phyloP scores from a whole-genome alignment of 2,113 vertebrate genomes.

The Noturus placidus region DNA sequence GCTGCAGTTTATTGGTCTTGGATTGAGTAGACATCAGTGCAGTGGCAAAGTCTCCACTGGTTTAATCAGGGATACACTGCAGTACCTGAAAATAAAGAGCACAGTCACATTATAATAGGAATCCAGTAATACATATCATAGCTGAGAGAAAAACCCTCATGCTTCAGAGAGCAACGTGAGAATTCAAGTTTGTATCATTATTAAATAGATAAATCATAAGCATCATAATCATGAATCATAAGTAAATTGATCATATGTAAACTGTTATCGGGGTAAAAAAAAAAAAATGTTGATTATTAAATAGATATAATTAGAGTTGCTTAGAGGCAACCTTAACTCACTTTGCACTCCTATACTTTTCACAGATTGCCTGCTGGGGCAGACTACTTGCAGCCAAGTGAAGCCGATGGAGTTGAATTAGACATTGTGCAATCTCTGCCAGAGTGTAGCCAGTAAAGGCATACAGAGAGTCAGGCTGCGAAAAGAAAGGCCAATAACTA shows the following conservation, averaged over 20 bases:
- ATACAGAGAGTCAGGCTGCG: conserved; percentile 80
- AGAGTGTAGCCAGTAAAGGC: conserved; percentile 85
- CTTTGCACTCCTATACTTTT: conserved; percentile 85
- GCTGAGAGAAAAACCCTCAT: background rate
- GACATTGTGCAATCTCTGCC: conserved; percentile 80
- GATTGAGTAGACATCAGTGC: conserved; percentile 34
- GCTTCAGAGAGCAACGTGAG: background rate
- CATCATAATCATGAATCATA: too few relatives aligned
- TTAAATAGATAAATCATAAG: too few relatives aligned
- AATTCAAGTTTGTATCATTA: background rate
- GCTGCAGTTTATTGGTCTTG: conserved; percentile 41
- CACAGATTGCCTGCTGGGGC: conserved; percentile 82
- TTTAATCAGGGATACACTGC: conserved; percentile 59
- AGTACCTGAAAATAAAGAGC: conserved; percentile 58
- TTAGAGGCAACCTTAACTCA: conserved; percentile 62
- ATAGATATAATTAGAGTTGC: background rate
- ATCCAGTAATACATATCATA: background rate
- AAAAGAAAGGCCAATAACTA: conserved; percentile 34
- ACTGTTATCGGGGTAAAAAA: too few relatives aligned
- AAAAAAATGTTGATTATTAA: too few relatives aligned
- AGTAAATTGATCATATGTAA: too few relatives aligned
- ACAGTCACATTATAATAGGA: background rate
- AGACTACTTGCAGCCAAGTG: conserved; percentile 69
- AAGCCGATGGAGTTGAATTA: conserved; percentile 80
- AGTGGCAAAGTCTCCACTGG: conserved; percentile 59